These are phyloP conservation scores for Porphyrio hochstetteri DNA, from an alignment of 2,113 vertebrate genomes.

Conservation along the genomic window DNA sequence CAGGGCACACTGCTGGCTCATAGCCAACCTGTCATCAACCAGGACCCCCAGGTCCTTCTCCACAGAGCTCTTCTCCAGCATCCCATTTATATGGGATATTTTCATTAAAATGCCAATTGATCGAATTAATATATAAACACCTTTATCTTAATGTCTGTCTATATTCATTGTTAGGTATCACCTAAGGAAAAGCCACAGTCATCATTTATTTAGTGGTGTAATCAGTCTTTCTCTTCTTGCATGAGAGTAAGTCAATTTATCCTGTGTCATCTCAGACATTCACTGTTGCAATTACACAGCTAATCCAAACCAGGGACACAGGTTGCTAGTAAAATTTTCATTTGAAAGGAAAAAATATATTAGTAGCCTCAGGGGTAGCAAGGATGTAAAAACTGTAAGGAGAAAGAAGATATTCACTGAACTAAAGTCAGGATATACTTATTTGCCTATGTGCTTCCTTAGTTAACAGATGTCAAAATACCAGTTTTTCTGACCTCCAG, in stretches of 20 bases:
- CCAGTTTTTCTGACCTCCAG: background rate
- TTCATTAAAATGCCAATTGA: background rate
- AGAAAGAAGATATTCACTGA: background rate
- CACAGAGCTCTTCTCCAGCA: no score
- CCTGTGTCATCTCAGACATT: background rate
- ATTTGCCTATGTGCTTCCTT: background rate
- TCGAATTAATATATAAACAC: background rate
- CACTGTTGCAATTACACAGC: background rate
- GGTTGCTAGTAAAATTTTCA: background rate
- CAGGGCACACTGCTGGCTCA: no score
- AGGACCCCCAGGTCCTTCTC: no score
- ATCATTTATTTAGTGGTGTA: background rate
- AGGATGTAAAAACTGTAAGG: background rate
- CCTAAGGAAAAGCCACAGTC: background rate
- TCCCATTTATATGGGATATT: background rate
- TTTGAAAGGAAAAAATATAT: background rate
- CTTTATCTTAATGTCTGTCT: background rate
- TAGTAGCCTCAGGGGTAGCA: background rate
- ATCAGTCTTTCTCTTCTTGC: background rate
- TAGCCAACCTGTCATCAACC: no score
- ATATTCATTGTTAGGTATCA: background rate
- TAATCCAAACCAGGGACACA: background rate
- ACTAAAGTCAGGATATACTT: background rate
- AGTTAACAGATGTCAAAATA: background rate
- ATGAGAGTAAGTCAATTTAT: background rate